These are phyloP conservation scores for Lepidochrysops patricia DNA, from an alignment of 2,888 invertebrate species.

Conservation along the genomic window DNA sequence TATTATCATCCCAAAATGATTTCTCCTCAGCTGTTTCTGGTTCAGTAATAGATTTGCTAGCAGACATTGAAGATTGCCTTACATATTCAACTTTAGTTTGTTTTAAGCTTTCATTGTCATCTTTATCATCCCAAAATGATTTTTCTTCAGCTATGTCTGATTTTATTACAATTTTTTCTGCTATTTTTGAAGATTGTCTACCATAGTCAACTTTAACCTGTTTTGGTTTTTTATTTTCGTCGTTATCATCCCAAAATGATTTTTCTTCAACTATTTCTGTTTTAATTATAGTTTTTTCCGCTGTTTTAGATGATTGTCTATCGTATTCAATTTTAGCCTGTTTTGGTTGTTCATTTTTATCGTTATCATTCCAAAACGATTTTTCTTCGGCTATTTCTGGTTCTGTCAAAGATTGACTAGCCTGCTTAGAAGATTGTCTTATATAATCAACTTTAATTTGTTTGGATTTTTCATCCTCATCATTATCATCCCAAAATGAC, in stretches of 20 bases:
- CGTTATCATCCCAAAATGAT: slow-evolving; percentile 50
- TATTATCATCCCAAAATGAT: slow-evolving; percentile 50
- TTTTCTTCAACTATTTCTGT: slow-evolving; percentile 38
- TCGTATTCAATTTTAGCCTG: slow-evolving; percentile 35
- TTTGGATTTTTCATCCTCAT: slow-evolving; percentile 37
- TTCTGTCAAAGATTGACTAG: not conserved
- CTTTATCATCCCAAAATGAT: slow-evolving; percentile 50
- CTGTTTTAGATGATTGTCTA: slow-evolving; percentile 26
- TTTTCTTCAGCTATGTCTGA: slow-evolving; percentile 38
- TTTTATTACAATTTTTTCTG: slow-evolving; percentile 35
- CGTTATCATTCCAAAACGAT: slow-evolving; percentile 32
- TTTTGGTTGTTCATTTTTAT: slow-evolving; percentile 27
- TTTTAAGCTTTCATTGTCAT: slow-evolving; percentile 34
- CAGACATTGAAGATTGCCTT: slow-evolving; percentile 32
- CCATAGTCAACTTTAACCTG: slow-evolving; percentile 35
- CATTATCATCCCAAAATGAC: slow-evolving; percentile 33
- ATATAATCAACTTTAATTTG: slow-evolving; percentile 41
- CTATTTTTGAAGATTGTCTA: slow-evolving; percentile 32
- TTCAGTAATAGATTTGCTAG: slow-evolving; percentile 35
- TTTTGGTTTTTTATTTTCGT: slow-evolving; percentile 34
- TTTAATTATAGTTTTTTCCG: slow-evolving; percentile 31
- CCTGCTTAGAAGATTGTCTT: slow-evolving; percentile 20
- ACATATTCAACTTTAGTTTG: slow-evolving; percentile 35
- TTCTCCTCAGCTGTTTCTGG: slow-evolving; percentile 40
- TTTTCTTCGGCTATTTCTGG: slow-evolving; percentile 23